Evolutionary conservation across 2,888 invertebrate genomes (phyloP).

Genomic region (Papilio elwesi): DNA sequence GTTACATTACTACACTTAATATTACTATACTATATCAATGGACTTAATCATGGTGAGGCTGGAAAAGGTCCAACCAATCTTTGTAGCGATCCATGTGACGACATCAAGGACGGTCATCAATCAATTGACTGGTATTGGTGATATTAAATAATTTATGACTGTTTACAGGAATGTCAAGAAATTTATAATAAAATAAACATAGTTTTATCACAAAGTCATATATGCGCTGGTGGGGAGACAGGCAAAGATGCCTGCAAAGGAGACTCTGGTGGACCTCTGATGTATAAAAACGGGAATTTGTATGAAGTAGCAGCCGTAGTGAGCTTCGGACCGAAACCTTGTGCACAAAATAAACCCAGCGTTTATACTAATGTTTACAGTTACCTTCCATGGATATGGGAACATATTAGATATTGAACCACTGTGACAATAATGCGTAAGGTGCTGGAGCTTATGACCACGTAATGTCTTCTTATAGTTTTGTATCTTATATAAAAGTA

Average conservation of each 20-base stretch:
- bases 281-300: constrained; percentile 58
- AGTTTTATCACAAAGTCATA: constrained; percentile 53
- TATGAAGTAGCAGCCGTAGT: constrained; percentile 80
- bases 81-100: too few relatives aligned
- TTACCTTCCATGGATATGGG: constrained; percentile 84
- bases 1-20: too few relatives aligned
- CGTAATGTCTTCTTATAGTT: too few relatives aligned
- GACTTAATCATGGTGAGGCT: too few relatives aligned
- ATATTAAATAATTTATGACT: neutral
- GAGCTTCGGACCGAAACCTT: constrained; percentile 84
- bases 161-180: constrained; percentile 43
- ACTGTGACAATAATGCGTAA: too few relatives aligned
- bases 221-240: constrained; percentile 85
- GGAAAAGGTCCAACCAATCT: too few relatives aligned
- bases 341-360: constrained; percentile 85
- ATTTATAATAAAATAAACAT: constrained; percentile 28
- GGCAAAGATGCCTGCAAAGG: constrained; percentile 85
- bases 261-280: constrained; percentile 87
- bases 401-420: constrained; percentile 41
- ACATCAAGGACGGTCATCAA: too few relatives aligned
- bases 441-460: too few relatives aligned
- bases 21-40: too few relatives aligned
- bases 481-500: too few relatives aligned
- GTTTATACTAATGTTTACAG: constrained; percentile 86
- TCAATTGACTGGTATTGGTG: neutral